Evolutionary conservation across 2,113 vertebrate species (phyloP).

Genomic region (Oryzias curvinotus): DNA sequence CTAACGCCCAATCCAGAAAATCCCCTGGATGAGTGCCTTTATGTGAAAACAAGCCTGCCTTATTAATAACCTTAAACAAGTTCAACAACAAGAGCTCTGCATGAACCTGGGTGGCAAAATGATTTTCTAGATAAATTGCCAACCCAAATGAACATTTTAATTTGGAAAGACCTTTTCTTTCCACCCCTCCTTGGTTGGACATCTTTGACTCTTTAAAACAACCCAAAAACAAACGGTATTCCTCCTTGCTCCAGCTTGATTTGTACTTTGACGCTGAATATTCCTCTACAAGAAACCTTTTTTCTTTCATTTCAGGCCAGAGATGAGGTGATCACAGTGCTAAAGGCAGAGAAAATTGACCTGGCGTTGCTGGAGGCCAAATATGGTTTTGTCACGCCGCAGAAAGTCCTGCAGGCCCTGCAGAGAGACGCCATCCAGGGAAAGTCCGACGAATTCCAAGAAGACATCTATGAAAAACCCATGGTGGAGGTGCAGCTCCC

Average conservation of each 20-base stretch:
- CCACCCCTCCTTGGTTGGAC: too few species aligned
- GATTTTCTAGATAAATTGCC: not conserved
- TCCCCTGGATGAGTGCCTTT: conserved; percentile 1
- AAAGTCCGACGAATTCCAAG: conserved; percentile 82
- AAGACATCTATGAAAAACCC: conserved; percentile 92
- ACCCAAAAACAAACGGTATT: too few species aligned
- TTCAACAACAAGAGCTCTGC: not conserved
- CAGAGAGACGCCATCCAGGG: conserved; percentile 91
- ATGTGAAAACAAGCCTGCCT: conserved; percentile 9
- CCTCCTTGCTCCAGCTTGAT: too few species aligned
- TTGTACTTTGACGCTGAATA: too few species aligned
- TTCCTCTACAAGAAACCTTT: not conserved
- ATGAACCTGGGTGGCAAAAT: not conserved
- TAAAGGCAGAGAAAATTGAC: conserved; percentile 95
- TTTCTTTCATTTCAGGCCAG: conserved; percentile 79
- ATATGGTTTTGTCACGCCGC: conserved; percentile 93
- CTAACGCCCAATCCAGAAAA: conserved; percentile 20
- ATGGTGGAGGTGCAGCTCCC: conserved; percentile 83
- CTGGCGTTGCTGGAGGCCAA: conserved; percentile 91
- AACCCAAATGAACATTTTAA: not conserved
- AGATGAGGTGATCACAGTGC: conserved; percentile 95
- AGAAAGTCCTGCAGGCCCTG: conserved; percentile 91
- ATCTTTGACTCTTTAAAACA: too few species aligned
- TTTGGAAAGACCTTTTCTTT: too few species aligned
- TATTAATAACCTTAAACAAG: not conserved